phyloP scores from a whole-genome alignment of 1,140 invertebrate species.

The Drosophila kohkoa region DNA sequence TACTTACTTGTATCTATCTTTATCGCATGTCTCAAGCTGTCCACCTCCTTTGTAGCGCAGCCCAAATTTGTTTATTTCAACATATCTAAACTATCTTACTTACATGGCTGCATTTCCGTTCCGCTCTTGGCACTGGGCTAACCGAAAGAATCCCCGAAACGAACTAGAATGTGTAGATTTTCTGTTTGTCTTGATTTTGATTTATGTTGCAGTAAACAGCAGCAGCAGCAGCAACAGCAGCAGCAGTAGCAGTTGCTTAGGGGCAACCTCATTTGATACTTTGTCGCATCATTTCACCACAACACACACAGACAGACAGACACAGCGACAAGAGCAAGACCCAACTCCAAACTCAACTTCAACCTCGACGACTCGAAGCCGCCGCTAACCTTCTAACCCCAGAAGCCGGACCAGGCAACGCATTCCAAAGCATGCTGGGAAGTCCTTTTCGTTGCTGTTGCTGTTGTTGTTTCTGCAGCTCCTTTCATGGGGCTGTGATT shows the following conservation, averaged over 20 bases:
- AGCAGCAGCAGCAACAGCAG: conserved; percentile 50
- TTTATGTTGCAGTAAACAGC: conserved; percentile 79
- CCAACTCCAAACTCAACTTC: conserved; percentile 31
- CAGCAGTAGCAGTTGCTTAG: conserved; percentile 35
- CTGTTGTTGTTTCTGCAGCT: conserved; percentile 16
- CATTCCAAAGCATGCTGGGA: conserved; percentile 62
- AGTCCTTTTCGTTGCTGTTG: conserved; percentile 23
- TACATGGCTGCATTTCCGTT: conserved; percentile 67
- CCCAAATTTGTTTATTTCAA: conserved; percentile 71
- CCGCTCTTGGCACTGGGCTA: conserved; percentile 8
- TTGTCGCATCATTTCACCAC: conserved; percentile 79
- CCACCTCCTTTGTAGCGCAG: conserved; percentile 26
- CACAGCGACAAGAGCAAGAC: conserved; percentile 25
- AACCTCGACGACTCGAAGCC: conserved; percentile 28
- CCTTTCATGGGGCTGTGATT: conserved; percentile 44
- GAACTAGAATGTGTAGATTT: conserved; percentile 57
- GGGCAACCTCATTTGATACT: conserved; percentile 78
- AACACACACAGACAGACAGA: conserved; percentile 28
- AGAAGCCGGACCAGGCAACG: conserved; percentile 48
- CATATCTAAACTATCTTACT: conserved; percentile 70
- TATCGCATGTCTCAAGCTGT: conserved; percentile 17
- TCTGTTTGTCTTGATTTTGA: conserved; percentile 76
- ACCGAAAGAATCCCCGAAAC: conserved; percentile 8
- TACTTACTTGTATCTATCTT: conserved; percentile 25
- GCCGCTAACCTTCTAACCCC: conserved; percentile 33